A percentile compares a stretch with the other conserved stretches of the same genome.
Conservation (phyloP, 2,797 vertebrate genomes). For the Alauda arvensis region DNA sequence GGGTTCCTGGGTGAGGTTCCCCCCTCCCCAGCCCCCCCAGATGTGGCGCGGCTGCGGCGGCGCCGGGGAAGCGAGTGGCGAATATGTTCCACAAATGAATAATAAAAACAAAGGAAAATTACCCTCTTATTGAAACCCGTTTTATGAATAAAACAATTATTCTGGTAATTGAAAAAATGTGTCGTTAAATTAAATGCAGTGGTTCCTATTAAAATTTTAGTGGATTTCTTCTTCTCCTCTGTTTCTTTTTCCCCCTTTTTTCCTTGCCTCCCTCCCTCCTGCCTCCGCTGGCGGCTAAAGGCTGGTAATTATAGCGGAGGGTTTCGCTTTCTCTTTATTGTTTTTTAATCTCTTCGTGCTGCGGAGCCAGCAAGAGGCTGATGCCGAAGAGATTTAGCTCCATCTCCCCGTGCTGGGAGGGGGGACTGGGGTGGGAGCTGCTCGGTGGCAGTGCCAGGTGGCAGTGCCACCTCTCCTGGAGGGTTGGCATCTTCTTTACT, state of each 20-base stretch:
- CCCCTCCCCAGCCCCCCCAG: neutral
- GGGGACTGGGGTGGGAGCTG: neutral
- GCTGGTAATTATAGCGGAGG: constrained; percentile 77
- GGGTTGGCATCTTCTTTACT: neutral
- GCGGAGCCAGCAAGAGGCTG: constrained; percentile 67
- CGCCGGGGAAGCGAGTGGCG: constrained; percentile 10
- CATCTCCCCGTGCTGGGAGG: neutral
- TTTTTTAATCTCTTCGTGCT: constrained; percentile 80
- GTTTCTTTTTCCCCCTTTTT: neutral
- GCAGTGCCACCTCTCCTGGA: neutral
- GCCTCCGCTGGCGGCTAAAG: constrained; percentile 73
- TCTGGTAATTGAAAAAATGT: constrained; percentile 86
- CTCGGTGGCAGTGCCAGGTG: neutral
- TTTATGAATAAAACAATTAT: constrained; percentile 86
- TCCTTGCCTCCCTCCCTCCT: neutral
- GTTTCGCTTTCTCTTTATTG: constrained; percentile 81
- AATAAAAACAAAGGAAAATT: constrained; percentile 82
- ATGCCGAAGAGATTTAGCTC: constrained; percentile 70
- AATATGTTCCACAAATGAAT: constrained; percentile 75
- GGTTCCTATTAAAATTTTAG: constrained; percentile 85
- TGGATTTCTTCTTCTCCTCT: constrained; percentile 68
- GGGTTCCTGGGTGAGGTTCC: rapidly evolving
- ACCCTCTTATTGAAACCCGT: constrained; percentile 80
- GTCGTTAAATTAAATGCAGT: constrained; percentile 85
- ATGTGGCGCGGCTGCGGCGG: neutral